These are phyloP conservation scores for Drosophila sordidula DNA, from an alignment of 2,888 invertebrate species.

Conservation along the genomic window DNA sequence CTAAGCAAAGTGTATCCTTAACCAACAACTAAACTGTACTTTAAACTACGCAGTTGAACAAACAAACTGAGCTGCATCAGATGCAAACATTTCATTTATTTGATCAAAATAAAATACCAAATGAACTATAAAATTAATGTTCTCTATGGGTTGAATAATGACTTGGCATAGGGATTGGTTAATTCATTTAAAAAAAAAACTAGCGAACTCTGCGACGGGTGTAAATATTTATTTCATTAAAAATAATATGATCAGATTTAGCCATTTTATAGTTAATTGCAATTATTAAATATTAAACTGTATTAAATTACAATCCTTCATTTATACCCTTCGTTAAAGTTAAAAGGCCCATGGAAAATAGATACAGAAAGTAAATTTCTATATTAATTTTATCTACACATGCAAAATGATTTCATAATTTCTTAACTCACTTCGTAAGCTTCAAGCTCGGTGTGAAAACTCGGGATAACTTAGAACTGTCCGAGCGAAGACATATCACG, in stretches of 20 bases:
- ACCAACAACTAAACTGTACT: neutral
- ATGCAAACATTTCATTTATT: constrained; percentile 1
- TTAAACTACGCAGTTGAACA: constrained; percentile 2
- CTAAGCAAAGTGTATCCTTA: constrained; percentile 2
- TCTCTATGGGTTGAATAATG: neutral
- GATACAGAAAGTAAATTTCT: neutral
- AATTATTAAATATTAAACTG: no score
- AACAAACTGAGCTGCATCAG: neutral
- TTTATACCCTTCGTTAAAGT: no score
- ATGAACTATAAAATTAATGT: neutral
- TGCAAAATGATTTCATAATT: neutral
- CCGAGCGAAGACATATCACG: constrained; percentile 3
- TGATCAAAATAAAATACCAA: neutral
- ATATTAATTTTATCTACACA: neutral
- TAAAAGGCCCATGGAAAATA: no score
- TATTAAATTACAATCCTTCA: no score
- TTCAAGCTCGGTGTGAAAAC: neutral
- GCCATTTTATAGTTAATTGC: no score
- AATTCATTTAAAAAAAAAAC: no score
- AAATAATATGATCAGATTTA: no score
- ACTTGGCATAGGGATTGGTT: no score
- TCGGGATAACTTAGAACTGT: constrained; percentile 23
- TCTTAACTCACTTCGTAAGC: neutral
- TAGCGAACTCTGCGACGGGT: no score
- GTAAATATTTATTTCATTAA: no score